A percentile compares a stretch with the other conserved stretches of the same genome.
These are phyloP conservation scores for Coptotermes formosanus DNA, from an alignment of 1,140 invertebrate genomes.

Conservation along the genomic window DNA sequence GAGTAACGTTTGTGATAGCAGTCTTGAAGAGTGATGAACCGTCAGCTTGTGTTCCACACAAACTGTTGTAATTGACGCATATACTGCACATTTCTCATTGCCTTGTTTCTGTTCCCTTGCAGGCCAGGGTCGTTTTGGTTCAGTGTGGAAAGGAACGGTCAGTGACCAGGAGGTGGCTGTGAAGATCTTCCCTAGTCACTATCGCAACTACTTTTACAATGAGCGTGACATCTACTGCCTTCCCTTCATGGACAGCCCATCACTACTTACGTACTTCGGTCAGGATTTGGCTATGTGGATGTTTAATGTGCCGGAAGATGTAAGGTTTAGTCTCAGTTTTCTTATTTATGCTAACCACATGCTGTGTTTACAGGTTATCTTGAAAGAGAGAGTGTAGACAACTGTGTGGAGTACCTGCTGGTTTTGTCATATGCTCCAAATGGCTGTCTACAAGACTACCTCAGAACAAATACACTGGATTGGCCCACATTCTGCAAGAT, in stretches of 20 bases:
- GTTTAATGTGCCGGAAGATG: background rate
- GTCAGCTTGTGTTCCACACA: no score
- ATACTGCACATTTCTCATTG: no score
- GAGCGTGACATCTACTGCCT: slow-evolving; percentile 77
- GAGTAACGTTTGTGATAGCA: no score
- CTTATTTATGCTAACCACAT: background rate
- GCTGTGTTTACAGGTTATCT: slow-evolving; percentile 60
- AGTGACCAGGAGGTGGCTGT: slow-evolving; percentile 76
- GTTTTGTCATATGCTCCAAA: slow-evolving; percentile 70
- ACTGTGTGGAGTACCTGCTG: slow-evolving; percentile 65
- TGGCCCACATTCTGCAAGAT: slow-evolving; percentile 71
- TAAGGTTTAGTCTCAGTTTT: background rate
- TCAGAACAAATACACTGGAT: slow-evolving; percentile 66
- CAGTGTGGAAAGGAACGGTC: slow-evolving; percentile 76
- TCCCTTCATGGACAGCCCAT: slow-evolving; percentile 72
- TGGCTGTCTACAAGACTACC: slow-evolving; percentile 70
- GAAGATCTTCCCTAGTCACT: slow-evolving; percentile 72
- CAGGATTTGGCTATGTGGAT: slow-evolving; percentile 36
- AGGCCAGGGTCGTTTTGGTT: slow-evolving; percentile 60
- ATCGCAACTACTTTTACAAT: slow-evolving; percentile 69
- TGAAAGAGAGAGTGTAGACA: slow-evolving; percentile 61
- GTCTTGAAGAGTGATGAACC: no score
- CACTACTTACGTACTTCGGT: slow-evolving; percentile 74
- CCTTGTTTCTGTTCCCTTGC: background rate
- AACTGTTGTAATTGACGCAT: no score